Percentiles rank a stretch among this genome's conserved stretches.
These are phyloP conservation scores for Geotrypetes seraphini DNA, from an alignment of 2,797 vertebrate genomes.

Conservation along the genomic window DNA sequence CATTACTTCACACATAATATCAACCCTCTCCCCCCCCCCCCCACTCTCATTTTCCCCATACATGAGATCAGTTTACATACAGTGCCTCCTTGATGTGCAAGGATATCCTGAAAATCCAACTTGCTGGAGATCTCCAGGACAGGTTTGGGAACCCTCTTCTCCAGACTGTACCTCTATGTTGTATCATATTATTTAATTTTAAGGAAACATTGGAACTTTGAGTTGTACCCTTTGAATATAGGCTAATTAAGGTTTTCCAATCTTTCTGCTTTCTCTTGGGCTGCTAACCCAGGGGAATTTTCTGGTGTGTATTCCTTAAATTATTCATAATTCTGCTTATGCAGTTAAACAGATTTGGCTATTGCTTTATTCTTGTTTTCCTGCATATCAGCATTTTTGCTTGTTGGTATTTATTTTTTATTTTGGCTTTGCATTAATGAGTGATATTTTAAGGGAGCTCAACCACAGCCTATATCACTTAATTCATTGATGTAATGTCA, in stretches of 20 bases:
- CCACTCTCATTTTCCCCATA: too few relatives aligned
- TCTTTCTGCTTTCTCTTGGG: constrained; percentile 64
- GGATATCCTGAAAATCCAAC: too few relatives aligned
- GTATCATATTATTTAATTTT: constrained; percentile 23
- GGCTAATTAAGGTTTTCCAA: constrained; percentile 62
- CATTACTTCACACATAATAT: too few relatives aligned
- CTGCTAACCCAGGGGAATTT: constrained; percentile 76
- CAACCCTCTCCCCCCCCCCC: too few relatives aligned
- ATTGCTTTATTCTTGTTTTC: constrained; percentile 31
- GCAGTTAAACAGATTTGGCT: constrained; percentile 39
- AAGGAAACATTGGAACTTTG: constrained; percentile 17
- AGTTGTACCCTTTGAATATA: constrained; percentile 21
- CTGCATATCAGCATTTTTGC: constrained; percentile 23
- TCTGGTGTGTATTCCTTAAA: constrained; percentile 83
- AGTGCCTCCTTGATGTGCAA: too few relatives aligned
- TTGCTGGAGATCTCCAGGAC: too few relatives aligned
- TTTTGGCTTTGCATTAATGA: constrained; percentile 36
- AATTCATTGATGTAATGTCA: too few relatives aligned
- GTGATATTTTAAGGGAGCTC: too few relatives aligned
- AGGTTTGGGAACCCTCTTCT: too few relatives aligned
- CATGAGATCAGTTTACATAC: too few relatives aligned
- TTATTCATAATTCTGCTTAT: constrained; percentile 33
- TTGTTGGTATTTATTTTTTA: constrained; percentile 9
- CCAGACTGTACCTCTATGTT: too few relatives aligned
- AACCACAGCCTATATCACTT: too few relatives aligned